phyloP scores from a whole-genome alignment of 2,888 invertebrate genomes.

The Crocallis elinguaria region DNA sequence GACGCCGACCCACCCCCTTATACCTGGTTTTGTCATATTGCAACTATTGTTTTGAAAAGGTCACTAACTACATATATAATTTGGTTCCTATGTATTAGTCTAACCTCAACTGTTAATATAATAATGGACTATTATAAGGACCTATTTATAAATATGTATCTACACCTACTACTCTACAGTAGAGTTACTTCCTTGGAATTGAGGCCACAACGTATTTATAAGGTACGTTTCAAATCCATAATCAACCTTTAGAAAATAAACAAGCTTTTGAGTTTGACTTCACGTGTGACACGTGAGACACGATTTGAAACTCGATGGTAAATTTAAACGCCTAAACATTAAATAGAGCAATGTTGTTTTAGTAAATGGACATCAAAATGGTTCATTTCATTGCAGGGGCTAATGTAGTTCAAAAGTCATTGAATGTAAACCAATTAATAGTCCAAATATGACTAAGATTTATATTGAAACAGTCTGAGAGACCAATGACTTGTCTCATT shows the following conservation, averaged over 20 bases:
- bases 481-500: slow-evolving; percentile 39
- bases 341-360: slow-evolving; percentile 36
- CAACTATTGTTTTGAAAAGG: slow-evolving; percentile 6
- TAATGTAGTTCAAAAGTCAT: slow-evolving; percentile 4
- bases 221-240: not conserved
- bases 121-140: too few relatives aligned
- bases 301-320: not conserved
- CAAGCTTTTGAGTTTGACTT: not conserved
- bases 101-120: too few relatives aligned
- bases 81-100: too few relatives aligned
- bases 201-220: too few relatives aligned
- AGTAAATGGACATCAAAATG: slow-evolving; percentile 6
- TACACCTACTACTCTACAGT: too few relatives aligned
- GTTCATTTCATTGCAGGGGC: slow-evolving; percentile 36
- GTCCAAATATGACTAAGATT: not conserved
- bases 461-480: not conserved
- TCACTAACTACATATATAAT: too few relatives aligned
- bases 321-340: slow-evolving; percentile 36
- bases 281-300: not conserved
- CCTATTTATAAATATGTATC: too few relatives aligned
- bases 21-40: slow-evolving; percentile 21
- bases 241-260: not conserved
- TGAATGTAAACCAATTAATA: slow-evolving; percentile 11
- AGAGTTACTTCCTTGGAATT: too few relatives aligned
- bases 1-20: slow-evolving; percentile 22